Percentiles rank a stretch among this genome's conserved stretches.
phyloP scores from a whole-genome alignment of 2,113 vertebrate species.

The Ophiodon elongatus region DNA sequence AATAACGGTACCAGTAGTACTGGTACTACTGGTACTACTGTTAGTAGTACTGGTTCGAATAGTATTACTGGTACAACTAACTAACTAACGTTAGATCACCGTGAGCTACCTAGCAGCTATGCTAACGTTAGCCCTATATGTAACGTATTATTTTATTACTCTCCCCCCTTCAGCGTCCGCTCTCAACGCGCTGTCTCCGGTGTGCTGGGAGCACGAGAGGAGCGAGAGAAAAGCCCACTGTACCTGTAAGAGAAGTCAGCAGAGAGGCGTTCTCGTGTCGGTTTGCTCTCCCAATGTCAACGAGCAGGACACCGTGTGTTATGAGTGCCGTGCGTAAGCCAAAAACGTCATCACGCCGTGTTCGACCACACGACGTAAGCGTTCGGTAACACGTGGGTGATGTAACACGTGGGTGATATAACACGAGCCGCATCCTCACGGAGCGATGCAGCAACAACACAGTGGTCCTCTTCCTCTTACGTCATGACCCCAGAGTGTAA shows the following conservation, averaged over 20 bases:
- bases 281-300: conserved; percentile 59
- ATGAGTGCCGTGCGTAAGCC: neutral
- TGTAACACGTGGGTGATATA: neutral
- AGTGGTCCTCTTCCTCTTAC: neutral
- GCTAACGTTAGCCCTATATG: conserved; percentile 22
- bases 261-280: no score
- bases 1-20: no score
- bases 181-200: no score
- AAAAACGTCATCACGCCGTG: conserved; percentile 24
- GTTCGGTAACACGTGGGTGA: neutral
- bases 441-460: no score
- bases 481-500: neutral
- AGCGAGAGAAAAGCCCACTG: fast-evolving
- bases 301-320: conserved; percentile 25
- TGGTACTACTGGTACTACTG: no score
- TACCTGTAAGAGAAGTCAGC: neutral
- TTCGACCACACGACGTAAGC: neutral
- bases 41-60: no score
- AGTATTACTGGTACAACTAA: no score
- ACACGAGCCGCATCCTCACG: no score
- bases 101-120: conserved; percentile 14
- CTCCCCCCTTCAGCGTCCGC: no score
- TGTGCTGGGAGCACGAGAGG: no score
- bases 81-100: no score
- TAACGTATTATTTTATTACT: no score